Base-by-base conservation (phyloP, 2,797 vertebrate genomes). In the Scolopax bukidnonensis region DNA sequence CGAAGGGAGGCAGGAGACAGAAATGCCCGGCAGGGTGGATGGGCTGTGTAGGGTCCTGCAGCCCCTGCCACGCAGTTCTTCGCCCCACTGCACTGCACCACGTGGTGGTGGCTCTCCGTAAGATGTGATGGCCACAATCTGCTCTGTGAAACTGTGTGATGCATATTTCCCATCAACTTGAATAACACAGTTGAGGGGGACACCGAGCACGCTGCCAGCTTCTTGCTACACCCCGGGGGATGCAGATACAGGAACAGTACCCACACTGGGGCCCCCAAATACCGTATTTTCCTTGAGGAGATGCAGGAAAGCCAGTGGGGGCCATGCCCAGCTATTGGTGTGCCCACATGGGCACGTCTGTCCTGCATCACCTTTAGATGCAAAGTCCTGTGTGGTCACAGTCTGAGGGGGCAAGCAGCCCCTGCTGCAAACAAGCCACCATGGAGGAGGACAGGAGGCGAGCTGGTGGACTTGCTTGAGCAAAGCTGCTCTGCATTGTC, bases 81-180 rank as follows among this genome's bases (percentile, higher is more conserved):
- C 17, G 5, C 53, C 63, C 81, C 54, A 13, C 67, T 10, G 21
- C 12, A 40, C n/a, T n/a, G n/a, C n/a, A n/a, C n/a, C 8, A 4
- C 9, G 4, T 83, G 86, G 93, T 83, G 86, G 93, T 53, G 18
- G 57, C 85, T 95, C 92, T 68, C 6, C 18, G 84, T 69, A 63
- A 85, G 78, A 36, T 9, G 7, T 41, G 15, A 21, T 18, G 59
- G 89, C 94, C 89, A 80, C 93, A 93, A 84, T 71, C 47, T n/a
- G 40, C 89, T 94, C 95, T 24, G 17, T 89, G 83, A 91, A 95
- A 90, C 77, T n/a, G 41, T 73, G 71, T 45, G 78, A 54, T n/a
- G 76, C 10, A 1, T 77, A 92, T 93, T 95, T 97, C 94, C 94
- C 85, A 81, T 82, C 93, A 88, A 87, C 80, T 68, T 76, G 73